Evolutionary conservation across 2,113 vertebrate species (phyloP).

Genomic region (Chaetura pelagica): DNA sequence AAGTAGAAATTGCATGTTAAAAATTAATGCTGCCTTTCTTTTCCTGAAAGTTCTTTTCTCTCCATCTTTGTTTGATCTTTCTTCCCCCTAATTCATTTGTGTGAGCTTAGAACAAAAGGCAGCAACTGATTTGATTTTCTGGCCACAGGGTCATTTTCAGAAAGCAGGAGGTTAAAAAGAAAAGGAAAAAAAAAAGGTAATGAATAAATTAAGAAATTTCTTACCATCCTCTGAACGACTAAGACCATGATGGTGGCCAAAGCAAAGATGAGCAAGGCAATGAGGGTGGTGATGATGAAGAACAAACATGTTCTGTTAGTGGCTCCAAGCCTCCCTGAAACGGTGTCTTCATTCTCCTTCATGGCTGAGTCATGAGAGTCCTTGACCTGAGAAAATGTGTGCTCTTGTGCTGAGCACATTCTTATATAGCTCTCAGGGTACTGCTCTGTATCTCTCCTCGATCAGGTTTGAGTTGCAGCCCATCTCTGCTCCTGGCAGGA

Average conservation of each 20-base stretch:
- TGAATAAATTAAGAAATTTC: background rate
- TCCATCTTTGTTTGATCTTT: background rate
- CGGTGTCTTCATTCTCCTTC: conserved; percentile 23
- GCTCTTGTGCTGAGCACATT: conserved; percentile 52
- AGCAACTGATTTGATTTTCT: background rate
- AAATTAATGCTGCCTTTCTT: background rate
- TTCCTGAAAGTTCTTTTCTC: background rate
- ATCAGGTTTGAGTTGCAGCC: conserved; percentile 57
- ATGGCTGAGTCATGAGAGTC: conserved; percentile 69
- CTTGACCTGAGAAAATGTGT: conserved; percentile 50
- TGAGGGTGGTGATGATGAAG: conserved; percentile 56
- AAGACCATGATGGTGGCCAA: conserved; percentile 76
- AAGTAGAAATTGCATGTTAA: background rate
- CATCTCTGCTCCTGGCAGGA: conserved; percentile 80
- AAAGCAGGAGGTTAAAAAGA: background rate
- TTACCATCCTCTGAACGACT: conserved; percentile 72
- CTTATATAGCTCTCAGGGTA: conserved; percentile 75
- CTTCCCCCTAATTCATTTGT: background rate
- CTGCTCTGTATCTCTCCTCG: conserved; percentile 67
- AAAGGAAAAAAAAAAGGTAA: background rate
- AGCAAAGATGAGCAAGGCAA: conserved; percentile 52
- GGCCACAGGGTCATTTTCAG: background rate
- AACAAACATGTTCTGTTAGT: conserved; percentile 50
- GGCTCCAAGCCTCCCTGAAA: conserved; percentile 26
- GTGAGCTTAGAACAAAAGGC: background rate